Evolutionary conservation across 2,888 invertebrate species (phyloP), one percentile per base, ranked within the genome.

Genomic region (Zonitis immaculata): DNA sequence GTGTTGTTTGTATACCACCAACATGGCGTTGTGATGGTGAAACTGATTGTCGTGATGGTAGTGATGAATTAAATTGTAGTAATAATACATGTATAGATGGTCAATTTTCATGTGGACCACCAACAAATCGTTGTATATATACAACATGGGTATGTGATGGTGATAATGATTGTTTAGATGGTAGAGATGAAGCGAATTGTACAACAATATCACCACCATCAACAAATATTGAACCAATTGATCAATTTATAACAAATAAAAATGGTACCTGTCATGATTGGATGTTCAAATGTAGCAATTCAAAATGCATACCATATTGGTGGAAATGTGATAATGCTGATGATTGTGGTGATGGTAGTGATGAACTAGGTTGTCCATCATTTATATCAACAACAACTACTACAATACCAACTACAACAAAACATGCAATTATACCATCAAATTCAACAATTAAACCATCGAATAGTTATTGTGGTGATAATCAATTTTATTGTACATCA

Each of bases 21-120:
- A 82, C 86, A 14, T 89, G 89, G 84, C 82, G 84, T 35, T 95
- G 94, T 75, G 92, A 93, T 74, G 87, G 86, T 7, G 87, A 88
- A 62, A 74, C 78, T n/a, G 94, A 95, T 73, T 94, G 91, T 63
- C 78, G 83, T 1, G 90, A 91, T 66, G 76, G 79, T 8, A 86
- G 87, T 25, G 93, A 94, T 69, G 94, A 92, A 73, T 69, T 66
- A 0, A 80, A 82, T 52, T 93, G 93, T 65, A 80, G 77, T n/a
- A 77, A 80, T 47, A 78, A 81, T 1, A 62, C 60, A 6, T 91
- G 91, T 64, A 81, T 82, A n/a, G 82, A 85, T 0, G 84, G 82
- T 73, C 87, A 88, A 81, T 89, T 87, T 69, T 77, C 82, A 45
- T 91, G 90, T 62, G 77, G 76, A 3, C 62, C 62, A 6, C 68